These are phyloP conservation scores for Chroicocephalus ridibundus DNA, from an alignment of 2,113 vertebrate species.

Conservation along the genomic window DNA sequence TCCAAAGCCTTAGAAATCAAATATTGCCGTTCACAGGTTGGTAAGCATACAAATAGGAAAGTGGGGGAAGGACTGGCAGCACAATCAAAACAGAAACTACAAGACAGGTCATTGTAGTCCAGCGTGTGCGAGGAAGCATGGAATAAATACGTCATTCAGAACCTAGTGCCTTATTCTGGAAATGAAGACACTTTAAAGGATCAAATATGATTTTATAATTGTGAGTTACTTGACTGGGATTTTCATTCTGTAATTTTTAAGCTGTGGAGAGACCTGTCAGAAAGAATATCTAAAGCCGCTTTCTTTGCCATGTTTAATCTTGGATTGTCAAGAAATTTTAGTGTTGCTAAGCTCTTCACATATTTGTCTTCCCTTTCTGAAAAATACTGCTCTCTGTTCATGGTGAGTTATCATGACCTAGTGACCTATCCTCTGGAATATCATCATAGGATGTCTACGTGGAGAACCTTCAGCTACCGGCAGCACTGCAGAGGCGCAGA, in stretches of 20 bases:
- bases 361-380: not conserved
- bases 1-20: constrained; percentile 24
- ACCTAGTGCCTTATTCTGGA: not conserved
- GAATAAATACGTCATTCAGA: not conserved
- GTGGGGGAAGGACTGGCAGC: not conserved
- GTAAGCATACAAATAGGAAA: not conserved
- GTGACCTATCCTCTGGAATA: not conserved
- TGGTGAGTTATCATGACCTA: not conserved
- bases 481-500: not conserved
- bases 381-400: not conserved
- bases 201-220: not conserved
- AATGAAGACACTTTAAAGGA: not conserved
- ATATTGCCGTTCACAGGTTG: not conserved
- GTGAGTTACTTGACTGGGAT: not conserved
- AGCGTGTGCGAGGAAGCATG: not conserved
- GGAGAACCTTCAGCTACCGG: not conserved
- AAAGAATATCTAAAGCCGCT: not conserved
- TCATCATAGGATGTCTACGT: too few relatives aligned
- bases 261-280: not conserved
- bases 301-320: not conserved
- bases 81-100: not conserved
- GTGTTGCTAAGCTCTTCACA: not conserved
- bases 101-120: not conserved
- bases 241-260: not conserved
- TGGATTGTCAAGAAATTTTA: not conserved